Base-by-base conservation (phyloP, 2,113 vertebrate genomes). In the Rhodinocichla rosea region DNA sequence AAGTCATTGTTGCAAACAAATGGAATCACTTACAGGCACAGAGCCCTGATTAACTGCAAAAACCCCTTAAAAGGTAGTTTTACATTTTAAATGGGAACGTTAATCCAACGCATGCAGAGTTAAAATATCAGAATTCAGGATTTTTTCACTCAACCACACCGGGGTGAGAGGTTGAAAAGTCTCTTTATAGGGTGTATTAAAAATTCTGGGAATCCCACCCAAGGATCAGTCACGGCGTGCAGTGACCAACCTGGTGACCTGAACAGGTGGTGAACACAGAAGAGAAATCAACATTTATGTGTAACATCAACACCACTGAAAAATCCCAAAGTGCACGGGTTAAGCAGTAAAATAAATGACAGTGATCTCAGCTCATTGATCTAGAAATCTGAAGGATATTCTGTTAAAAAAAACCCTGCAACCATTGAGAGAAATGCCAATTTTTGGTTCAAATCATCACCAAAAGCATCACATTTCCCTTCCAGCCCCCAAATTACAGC, bases 31-130 rank as follows among this genome's bases (percentile, higher is more conserved):
- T 96, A 93, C 47, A 74, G 5, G 5, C 82, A 39, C 35, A 6
- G 91, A 80, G 94, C 17, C 9, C 27, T 24, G 90, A 97, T 95
- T 59, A 93, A 83, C 95, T 92, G 90, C 13, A 95, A 95, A 91
- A 96, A 74, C 8, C 92, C 95, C 96, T 97, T 96, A 97, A 97
- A 97, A 97, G 92, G 93, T 96, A 93, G 92, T 94, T 81, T 68
- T 18, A 95, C 82, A 88, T 93, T 71, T 80, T 9, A 64, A 86
- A 83, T 18, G 67, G 47, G 39, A 65, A 80, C 5, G 33, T 40
- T 80, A 74, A 91, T 88, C 63, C 85, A 74, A 52, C 1, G 4
- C 32, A 5, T 1, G 60, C 50, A 32, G 87, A 80, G 50, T 28
- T 71, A 18, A 44, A 65, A 77, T 22, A 68, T 39, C 79, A 68